Evolutionary conservation across 2,888 invertebrate genomes (phyloP).

Genomic region (Amblyjoppa proteus): DNA sequence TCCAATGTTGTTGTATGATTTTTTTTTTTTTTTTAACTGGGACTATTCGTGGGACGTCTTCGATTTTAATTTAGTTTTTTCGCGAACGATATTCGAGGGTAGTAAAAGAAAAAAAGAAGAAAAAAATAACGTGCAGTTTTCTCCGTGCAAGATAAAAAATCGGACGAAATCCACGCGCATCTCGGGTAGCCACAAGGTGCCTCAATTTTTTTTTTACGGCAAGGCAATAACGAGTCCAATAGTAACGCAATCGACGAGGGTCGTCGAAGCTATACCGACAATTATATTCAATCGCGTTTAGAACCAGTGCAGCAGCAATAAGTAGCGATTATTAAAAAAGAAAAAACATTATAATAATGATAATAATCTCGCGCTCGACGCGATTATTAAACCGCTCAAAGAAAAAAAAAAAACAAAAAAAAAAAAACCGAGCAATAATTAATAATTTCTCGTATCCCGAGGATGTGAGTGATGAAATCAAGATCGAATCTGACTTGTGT

Average conservation of each 20-base stretch:
- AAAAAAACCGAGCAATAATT: conserved; percentile 25
- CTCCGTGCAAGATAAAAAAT: conserved; percentile 6
- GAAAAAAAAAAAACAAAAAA: no score
- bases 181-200: conserved; percentile 51
- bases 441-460: conserved; percentile 12
- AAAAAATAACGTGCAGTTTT: neutral
- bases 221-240: conserved; percentile 24
- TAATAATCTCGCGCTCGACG: conserved; percentile 19
- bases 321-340: conserved; percentile 20
- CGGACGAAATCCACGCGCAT: conserved; percentile 31
- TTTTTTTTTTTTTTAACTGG: conserved; percentile 20
- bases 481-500: conserved; percentile 21
- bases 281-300: neutral
- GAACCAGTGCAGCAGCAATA: conserved; percentile 42
- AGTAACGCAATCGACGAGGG: conserved; percentile 6
- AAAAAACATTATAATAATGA: neutral
- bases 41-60: neutral
- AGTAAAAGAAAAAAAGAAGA: neutral
- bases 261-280: conserved; percentile 1
- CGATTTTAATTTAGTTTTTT: neutral
- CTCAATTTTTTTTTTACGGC: conserved; percentile 35
- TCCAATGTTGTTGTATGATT: conserved; percentile 25
- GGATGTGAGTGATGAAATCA: neutral
- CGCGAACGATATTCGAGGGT: conserved; percentile 16
- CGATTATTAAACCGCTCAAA: conserved; percentile 18